Evolutionary conservation across 2,888 invertebrate species (phyloP), one percentile per base, ranked within the genome.

Genomic region (Lathronympha strigana): DNA sequence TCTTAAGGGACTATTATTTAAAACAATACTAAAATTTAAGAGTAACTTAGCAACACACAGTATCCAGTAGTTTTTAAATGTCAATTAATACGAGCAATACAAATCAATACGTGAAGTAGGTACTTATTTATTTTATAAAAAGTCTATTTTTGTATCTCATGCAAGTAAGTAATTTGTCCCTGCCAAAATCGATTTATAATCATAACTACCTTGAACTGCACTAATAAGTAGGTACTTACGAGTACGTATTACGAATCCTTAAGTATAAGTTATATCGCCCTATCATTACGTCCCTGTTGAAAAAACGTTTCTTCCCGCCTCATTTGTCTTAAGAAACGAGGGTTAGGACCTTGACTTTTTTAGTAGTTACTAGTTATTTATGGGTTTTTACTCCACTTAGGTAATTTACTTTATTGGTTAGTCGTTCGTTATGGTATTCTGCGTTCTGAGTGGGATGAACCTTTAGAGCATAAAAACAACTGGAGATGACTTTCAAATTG

Each of bases 271-370:
- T n/a, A n/a, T n/a, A 17, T 36, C 50, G 8, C 40, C 50, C 53
- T 31, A 54, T 66, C 38, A 60, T 66, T 60, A 43, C 6, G 25
- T 33, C 33, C n/a, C 23, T 47, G 47, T 13, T 38, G 31, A 60
- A 61, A 47, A 66, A 66, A 60, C 50, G 21, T 40, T 51, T 31
- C 68, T 74, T 73, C 67, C 69, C 74, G 74, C 60, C 71, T 75
- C 79, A 79, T 80, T 80, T 80, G 71, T 81, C 74, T 78, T 72
- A 70, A 75, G 72, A 73, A 80, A 77, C 76, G 77, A 70, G 71
- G 77, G 77, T 71, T 69, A 70, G 69, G 69, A 73, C 69, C 69
- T 68, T 67, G 68, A 73, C 68, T 77, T 78, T 76, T 77, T 78
- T 72, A 72, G 73, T 72, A 36, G 61, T 75, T 71, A 74, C 69